A percentile compares a stretch with the other conserved stretches of the same genome.
phyloP scores from a whole-genome alignment of 2,888 invertebrate genomes.

The Noctua janthina region DNA sequence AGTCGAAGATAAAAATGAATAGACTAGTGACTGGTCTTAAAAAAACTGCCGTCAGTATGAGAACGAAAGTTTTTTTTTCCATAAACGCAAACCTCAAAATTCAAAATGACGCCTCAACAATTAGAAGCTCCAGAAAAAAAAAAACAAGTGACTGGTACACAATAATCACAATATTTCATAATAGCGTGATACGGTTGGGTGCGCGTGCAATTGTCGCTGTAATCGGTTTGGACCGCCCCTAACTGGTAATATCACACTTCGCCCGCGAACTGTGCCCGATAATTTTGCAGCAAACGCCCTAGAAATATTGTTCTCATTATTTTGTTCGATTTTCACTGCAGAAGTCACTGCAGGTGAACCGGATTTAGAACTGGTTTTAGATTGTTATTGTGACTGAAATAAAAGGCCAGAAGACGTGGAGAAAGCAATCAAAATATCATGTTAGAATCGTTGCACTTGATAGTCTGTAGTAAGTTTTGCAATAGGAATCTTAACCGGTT shows the following conservation, averaged over 20 bases:
- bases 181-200: slow-evolving; percentile 61
- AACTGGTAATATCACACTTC: slow-evolving; percentile 78
- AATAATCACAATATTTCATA: slow-evolving; percentile 63
- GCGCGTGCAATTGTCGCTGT: slow-evolving; percentile 72
- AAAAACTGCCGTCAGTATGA: background rate
- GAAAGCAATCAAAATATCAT: background rate
- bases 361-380: slow-evolving; percentile 32
- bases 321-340: slow-evolving; percentile 63
- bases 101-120: slow-evolving; percentile 2
- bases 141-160: slow-evolving; percentile 19
- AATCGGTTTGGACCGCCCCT: slow-evolving; percentile 73
- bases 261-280: slow-evolving; percentile 66
- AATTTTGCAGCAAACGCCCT: slow-evolving; percentile 72
- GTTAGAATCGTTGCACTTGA: background rate
- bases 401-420: background rate
- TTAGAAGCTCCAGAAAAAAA: background rate
- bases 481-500: too few species aligned
- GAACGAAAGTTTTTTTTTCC: background rate
- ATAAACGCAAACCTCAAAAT: background rate
- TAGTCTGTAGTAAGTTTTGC: background rate
- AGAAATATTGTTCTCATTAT: slow-evolving; percentile 70
- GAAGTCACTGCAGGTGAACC: slow-evolving; percentile 57
- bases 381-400: slow-evolving; percentile 23
- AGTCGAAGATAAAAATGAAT: background rate
- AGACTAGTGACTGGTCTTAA: background rate